Evolutionary conservation across 2,113 vertebrate genomes (phyloP).

Genomic region (Planiliza haematocheilus): DNA sequence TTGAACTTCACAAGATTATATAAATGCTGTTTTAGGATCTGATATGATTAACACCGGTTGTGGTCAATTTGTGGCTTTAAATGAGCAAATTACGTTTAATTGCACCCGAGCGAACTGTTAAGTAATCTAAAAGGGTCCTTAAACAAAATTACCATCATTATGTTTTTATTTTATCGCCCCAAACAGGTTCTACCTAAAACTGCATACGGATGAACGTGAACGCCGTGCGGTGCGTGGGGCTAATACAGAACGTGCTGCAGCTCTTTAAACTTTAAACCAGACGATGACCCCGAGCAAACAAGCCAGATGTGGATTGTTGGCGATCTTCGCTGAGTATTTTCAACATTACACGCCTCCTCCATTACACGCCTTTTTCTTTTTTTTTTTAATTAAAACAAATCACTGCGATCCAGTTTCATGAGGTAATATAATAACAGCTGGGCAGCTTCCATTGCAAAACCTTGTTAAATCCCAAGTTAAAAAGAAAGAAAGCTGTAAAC

Average conservation of each 20-base stretch:
- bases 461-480: neutral
- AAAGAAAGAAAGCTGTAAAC: too few species aligned
- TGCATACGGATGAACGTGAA: neutral
- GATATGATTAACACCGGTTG: neutral
- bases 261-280: constrained; percentile 16
- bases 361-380: too few species aligned
- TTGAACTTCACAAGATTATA: neutral
- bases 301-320: neutral
- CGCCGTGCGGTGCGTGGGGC: neutral
- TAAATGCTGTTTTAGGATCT: too few species aligned
- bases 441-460: too few species aligned
- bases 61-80: constrained; percentile 1
- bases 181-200: neutral
- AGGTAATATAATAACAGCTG: neutral
- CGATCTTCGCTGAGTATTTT: too few species aligned
- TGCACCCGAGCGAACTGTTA: neutral
- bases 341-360: neutral
- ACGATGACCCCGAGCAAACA: constrained; percentile 26
- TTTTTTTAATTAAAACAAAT: neutral
- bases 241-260: too few species aligned
- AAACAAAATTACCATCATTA: neutral
- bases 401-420: neutral
- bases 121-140: neutral
- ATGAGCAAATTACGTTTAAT: neutral
- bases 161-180: neutral